Evolutionary conservation across 2,113 vertebrate genomes (phyloP).

Genomic region (Vulpes ferrilata): DNA sequence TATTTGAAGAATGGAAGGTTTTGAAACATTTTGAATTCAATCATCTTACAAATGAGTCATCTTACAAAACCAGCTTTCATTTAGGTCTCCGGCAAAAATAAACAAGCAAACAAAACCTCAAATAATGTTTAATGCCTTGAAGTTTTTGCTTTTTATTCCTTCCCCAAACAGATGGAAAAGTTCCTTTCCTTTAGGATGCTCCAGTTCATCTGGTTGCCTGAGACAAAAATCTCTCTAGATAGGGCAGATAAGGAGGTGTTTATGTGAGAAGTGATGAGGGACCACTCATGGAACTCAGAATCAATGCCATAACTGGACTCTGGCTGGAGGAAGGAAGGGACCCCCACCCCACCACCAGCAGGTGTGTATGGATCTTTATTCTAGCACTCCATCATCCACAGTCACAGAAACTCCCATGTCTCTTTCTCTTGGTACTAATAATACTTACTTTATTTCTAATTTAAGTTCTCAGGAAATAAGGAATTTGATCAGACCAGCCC

Average conservation of each 20-base stretch:
- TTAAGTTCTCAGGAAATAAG: not conserved
- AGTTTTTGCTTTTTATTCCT: conserved; percentile 53
- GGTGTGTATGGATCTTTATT: not conserved
- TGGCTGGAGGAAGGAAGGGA: not conserved
- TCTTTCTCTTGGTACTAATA: too few species aligned
- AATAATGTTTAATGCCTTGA: not conserved
- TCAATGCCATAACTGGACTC: not conserved
- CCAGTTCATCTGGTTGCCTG: not conserved
- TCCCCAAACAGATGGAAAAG: conserved; percentile 10
- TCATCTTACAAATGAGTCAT: conserved; percentile 37
- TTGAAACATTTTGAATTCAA: not conserved
- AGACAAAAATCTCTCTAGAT: not conserved
- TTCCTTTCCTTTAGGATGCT: not conserved
- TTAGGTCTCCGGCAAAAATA: conserved; percentile 21
- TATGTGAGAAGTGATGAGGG: not conserved
- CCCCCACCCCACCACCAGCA: not conserved
- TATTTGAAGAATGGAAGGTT: not conserved
- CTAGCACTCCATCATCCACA: not conserved
- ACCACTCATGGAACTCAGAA: not conserved
- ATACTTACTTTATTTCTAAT: not conserved
- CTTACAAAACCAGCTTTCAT: conserved; percentile 31
- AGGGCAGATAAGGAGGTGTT: not conserved
- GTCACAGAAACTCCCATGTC: not conserved
- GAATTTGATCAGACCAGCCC: not conserved
- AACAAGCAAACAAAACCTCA: conserved; percentile 23